Evolutionary conservation across 2,888 invertebrate genomes (phyloP).

Genomic region (Acanthosepion esculentum): DNA sequence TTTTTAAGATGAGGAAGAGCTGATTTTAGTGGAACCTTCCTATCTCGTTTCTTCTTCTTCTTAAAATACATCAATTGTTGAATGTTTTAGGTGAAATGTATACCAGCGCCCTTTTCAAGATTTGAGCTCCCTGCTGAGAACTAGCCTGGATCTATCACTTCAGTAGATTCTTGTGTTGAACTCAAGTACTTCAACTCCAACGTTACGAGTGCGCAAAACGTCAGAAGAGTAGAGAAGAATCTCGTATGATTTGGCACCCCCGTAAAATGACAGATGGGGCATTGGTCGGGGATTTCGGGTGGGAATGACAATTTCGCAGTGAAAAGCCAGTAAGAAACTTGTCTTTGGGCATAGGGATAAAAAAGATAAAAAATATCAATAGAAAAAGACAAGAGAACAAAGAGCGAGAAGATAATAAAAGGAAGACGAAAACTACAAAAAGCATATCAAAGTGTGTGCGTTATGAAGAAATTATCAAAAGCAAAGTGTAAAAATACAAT

Average conservation of each 20-base stretch:
- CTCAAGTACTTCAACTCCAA: neutral
- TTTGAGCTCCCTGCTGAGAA: conserved; percentile 4
- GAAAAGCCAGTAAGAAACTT: neutral
- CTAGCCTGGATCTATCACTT: conserved; percentile 12
- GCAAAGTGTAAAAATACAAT: neutral
- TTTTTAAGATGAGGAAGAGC: neutral
- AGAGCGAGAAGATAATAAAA: neutral
- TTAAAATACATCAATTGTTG: neutral
- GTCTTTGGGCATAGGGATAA: neutral
- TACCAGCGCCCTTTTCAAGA: neutral
- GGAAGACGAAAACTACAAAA: neutral
- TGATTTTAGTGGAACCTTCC: neutral
- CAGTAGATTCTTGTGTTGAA: neutral
- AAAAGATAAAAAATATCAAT: neutral
- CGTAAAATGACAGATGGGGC: neutral
- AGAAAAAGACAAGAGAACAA: neutral
- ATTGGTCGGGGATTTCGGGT: neutral
- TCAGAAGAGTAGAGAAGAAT: neutral
- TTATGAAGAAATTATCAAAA: neutral
- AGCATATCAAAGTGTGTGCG: neutral
- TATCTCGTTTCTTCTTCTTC: neutral
- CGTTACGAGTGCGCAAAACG: conserved; percentile 16
- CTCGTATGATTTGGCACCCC: neutral
- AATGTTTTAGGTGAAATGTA: neutral
- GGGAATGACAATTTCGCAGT: neutral